Base-by-base conservation (phyloP, 2,888 invertebrate species). In the Athrips mouffetella region DNA sequence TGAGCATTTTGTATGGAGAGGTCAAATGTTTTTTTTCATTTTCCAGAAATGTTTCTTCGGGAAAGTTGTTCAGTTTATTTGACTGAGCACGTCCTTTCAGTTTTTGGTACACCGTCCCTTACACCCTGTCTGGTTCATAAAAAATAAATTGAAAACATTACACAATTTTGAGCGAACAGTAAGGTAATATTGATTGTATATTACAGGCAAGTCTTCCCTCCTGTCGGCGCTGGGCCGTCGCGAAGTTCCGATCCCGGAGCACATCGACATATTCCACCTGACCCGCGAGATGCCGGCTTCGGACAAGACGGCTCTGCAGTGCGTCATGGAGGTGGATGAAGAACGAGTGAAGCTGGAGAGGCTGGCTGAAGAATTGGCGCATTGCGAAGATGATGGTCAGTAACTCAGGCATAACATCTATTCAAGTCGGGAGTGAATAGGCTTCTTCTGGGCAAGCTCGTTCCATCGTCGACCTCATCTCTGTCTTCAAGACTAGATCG, bases 241-340 rank as follows among this genome's bases (percentile, higher is more conserved):
- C 41, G 96, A 99, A 87, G 94, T 99, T 27, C 98, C 98, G 0
- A 96, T 99, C 54, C 99, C 98, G 2, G 94, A 96, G 2, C 96
- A 97, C 75, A 96, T 99, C 59, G 99, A 99, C 87, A 98, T 99
- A 67, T 99, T 98, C 87, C 96, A 99, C 80, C 90, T 99, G 74
- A 95, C 96, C 7, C 92, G 99, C 44, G 99, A 99, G 89, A 98
- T 99, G 93, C 95, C 98, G 0, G 98, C 99, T n/a, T 97, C 97
- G 53, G 96, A 98, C 67, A 99, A 99, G 89, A 93, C 96, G 8
- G 99, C 99, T 2, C 89, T 99, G 47, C 90, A 97, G 76, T 96
- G 97, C 76, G 99, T 99, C 29, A 97, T 98, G 95, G 99, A 99
- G 79, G 99, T 99, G 0, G 99, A 99, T 68, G 94, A 96, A 69